Evolutionary conservation across 2,888 invertebrate species (phyloP), one percentile per base, ranked within the genome.

Genomic region (Hypercompe scribonia): DNA sequence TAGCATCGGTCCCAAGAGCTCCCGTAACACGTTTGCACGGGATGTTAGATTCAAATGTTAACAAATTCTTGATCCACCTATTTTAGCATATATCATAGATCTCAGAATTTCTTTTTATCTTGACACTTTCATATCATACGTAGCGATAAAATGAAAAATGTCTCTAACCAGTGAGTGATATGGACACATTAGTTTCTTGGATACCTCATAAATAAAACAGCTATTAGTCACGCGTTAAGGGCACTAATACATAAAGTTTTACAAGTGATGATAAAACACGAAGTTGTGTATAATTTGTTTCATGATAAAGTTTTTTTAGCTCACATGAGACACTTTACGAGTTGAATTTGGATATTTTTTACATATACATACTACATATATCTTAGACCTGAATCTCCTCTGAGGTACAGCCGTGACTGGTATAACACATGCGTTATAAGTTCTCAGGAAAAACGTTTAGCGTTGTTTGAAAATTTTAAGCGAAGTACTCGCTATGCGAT

Each of bases 121-220:
- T 4, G 15, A 24, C 34, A 64, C 69, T 65, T 83, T 81, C 81
- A 77, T 79, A 70, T 76, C 65, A 42, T 74, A 67, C 82, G 74
- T 67, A 61, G 76, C 73, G 77, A 78, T 81, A 83, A 50, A 50
- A 82, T 83, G 80, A 80, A 72, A 78, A 76, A 78, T 78, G 78
- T 83, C 81, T 84, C 82, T 81, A 78, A 76, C 81, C 76, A 78
- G 76, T 85, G 87, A 87, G 77, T 82, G 81, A 87, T 86, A 79
- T 75, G 79, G 54, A 31, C 74, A 76, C 86, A 86, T 86, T 84
- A 86, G 84, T 86, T 80, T 72, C 79, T 65, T 66, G 75, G 80
- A 86, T 81, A 76, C 65, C 80, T 87, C 86, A 84, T 88, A 85
- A 87, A 88, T 87, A 87, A 86, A 86, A 80, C 70, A n/a, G 73